phyloP scores from a whole-genome alignment of 1,140 invertebrate genomes.

The Formica selysi region DNA sequence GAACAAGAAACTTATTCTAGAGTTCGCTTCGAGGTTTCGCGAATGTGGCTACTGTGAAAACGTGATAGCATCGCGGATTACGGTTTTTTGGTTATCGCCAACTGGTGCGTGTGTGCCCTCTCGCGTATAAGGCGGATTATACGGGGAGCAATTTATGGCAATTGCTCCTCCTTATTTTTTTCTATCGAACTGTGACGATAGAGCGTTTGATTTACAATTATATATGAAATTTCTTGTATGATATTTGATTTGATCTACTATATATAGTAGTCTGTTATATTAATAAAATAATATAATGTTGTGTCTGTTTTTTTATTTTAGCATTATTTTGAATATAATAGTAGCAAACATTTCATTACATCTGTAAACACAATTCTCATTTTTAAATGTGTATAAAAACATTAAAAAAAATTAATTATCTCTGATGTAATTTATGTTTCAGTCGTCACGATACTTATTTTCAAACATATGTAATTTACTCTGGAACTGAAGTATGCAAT shows the following conservation, averaged over 20 bases:
- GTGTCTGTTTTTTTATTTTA: neutral
- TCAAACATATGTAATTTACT: constrained; percentile 46
- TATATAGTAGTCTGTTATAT: too few relatives aligned
- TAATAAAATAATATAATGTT: neutral
- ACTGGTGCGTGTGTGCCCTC: constrained; percentile 31
- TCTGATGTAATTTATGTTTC: constrained; percentile 28
- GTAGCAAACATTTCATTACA: neutral
- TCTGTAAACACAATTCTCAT: neutral
- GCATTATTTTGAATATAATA: constrained; percentile 2
- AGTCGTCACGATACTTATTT: constrained; percentile 13
- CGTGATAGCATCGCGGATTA: constrained; percentile 20
- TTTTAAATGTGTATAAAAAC: neutral
- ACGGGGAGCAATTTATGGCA: neutral
- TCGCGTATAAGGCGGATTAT: constrained; percentile 31
- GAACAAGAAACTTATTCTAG: constrained; percentile 52
- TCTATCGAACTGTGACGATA: neutral
- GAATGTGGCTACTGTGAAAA: neutral
- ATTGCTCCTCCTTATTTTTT: constrained; percentile 30
- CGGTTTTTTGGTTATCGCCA: constrained; percentile 29
- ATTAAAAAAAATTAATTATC: neutral
- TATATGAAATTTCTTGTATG: constrained; percentile 2
- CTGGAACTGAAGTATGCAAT: constrained; percentile 9
- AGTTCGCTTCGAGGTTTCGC: constrained; percentile 43
- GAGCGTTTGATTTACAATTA: neutral
- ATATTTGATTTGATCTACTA: neutral